These are phyloP conservation scores for Bombus haemorrhoidalis DNA, from an alignment of 1,140 invertebrate genomes.

Conservation along the genomic window DNA sequence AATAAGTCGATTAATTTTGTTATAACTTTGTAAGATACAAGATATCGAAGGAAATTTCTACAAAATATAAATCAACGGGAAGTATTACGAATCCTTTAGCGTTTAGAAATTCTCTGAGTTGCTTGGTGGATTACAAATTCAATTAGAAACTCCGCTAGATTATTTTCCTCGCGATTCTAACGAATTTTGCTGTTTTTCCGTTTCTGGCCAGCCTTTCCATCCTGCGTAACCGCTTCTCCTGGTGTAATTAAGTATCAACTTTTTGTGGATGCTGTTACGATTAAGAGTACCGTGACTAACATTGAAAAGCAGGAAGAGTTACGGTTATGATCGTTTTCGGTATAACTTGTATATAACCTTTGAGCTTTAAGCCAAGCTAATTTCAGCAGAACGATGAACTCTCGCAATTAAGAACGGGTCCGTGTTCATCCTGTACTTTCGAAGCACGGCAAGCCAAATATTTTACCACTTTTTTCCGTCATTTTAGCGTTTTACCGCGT, in stretches of 20 bases:
- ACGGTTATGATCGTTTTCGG: not conserved
- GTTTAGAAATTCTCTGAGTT: too few relatives aligned
- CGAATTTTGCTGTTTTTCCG: not conserved
- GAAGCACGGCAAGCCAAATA: not conserved
- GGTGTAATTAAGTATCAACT: not conserved
- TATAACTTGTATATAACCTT: not conserved
- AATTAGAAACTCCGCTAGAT: not conserved
- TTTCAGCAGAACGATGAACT: not conserved
- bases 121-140: too few relatives aligned
- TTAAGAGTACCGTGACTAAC: not conserved
- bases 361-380: not conserved
- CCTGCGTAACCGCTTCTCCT: not conserved
- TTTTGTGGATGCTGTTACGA: not conserved
- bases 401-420: conserved; percentile 3
- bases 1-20: too few relatives aligned
- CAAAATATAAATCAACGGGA: too few relatives aligned
- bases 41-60: too few relatives aligned
- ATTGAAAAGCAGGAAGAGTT: not conserved
- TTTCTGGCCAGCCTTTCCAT: not conserved
- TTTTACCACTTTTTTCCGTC: too few relatives aligned
- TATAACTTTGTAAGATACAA: too few relatives aligned
- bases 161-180: not conserved
- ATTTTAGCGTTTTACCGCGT: not conserved
- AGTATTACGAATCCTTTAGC: too few relatives aligned
- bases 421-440: not conserved